Conservation (phyloP, 2,888 invertebrate genomes). For the Acanthosoma haemorrhoidale region DNA sequence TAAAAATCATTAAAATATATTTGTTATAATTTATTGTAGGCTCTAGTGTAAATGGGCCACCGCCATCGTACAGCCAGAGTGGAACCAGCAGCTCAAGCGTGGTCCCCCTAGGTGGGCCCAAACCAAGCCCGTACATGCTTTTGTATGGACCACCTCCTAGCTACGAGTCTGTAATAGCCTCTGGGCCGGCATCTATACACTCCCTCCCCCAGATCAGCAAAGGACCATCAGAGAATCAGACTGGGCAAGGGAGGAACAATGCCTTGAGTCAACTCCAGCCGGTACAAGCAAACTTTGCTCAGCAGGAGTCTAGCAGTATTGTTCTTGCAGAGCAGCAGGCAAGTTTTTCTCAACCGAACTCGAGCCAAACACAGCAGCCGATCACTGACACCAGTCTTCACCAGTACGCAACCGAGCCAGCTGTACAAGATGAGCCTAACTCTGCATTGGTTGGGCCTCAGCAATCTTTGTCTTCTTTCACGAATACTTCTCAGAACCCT, state of each 20-base stretch:
- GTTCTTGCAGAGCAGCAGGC: too few species aligned
- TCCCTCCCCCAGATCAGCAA: not conserved
- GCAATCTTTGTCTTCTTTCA: not conserved
- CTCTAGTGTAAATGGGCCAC: slow-evolving; percentile 16
- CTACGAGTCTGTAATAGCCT: slow-evolving; percentile 48
- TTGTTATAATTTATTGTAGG: not conserved
- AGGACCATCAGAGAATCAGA: not conserved
- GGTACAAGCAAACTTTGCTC: not conserved
- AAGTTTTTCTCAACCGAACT: too few species aligned
- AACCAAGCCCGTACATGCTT: slow-evolving; percentile 46
- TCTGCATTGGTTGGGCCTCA: not conserved
- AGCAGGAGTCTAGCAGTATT: not conserved
- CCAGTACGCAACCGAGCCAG: not conserved
- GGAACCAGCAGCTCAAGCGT: slow-evolving; percentile 12
- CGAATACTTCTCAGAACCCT: not conserved
- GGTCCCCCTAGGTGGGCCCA: slow-evolving; percentile 8
- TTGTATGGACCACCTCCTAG: slow-evolving; percentile 52
- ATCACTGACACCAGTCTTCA: not conserved
- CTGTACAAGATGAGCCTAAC: not conserved
- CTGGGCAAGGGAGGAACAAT: not conserved
- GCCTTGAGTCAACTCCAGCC: not conserved
- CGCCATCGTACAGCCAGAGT: slow-evolving; percentile 35
- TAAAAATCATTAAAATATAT: not conserved
- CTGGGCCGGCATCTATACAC: not conserved
- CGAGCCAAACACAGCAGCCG: not conserved